Percentiles rank a stretch among this genome's conserved stretches.
phyloP scores from a whole-genome alignment of 2,113 vertebrate genomes.

The Nasalis larvatus region DNA sequence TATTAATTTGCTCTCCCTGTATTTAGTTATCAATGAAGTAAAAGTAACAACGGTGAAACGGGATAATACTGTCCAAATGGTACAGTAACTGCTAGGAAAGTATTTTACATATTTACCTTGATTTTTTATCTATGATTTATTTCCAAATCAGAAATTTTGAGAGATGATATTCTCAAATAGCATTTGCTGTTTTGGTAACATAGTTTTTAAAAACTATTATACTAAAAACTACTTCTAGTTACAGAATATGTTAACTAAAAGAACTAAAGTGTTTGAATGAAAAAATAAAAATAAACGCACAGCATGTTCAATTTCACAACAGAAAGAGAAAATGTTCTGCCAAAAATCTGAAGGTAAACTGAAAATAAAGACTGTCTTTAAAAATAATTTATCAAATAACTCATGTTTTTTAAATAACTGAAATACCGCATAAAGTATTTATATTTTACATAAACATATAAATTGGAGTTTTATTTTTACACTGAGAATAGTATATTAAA shows the following conservation, averaged over 20 bases:
- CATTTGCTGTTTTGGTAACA: not conserved
- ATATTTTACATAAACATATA: not conserved
- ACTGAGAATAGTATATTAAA: not conserved
- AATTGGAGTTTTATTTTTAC: not conserved
- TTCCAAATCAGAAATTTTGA: not conserved
- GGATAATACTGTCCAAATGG: not conserved
- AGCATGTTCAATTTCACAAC: not conserved
- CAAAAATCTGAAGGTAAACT: conserved; percentile 3
- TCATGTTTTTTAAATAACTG: not conserved
- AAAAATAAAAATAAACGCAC: conserved; percentile 35
- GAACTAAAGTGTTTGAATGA: not conserved
- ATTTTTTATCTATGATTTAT: not conserved
- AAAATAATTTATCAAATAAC: not conserved
- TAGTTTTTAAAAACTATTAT: not conserved
- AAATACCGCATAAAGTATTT: not conserved
- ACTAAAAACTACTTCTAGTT: not conserved
- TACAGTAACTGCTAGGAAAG: not conserved
- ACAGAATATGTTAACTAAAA: not conserved
- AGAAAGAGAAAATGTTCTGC: not conserved
- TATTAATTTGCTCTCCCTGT: not conserved
- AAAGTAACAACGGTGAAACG: not conserved
- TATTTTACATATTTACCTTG: not conserved
- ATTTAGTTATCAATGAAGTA: conserved; percentile 1
- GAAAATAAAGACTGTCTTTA: not conserved
- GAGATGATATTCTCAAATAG: not conserved